Base-by-base conservation (phyloP, 2,113 vertebrate genomes). In the Aegypius monachus region DNA sequence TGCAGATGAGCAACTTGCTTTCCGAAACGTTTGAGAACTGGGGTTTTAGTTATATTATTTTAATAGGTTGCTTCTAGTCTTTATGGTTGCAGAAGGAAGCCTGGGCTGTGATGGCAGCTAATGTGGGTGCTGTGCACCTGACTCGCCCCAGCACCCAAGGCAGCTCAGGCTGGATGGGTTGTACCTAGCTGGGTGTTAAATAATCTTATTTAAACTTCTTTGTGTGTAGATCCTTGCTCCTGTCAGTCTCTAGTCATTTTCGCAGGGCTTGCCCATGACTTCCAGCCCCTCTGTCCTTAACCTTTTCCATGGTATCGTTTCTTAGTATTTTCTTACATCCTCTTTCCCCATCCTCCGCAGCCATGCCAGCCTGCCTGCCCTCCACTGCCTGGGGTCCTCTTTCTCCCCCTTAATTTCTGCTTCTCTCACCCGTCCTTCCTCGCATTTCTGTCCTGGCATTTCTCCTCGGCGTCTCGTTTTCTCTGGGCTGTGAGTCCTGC, bases 221-320 rank as follows among this genome's bases (percentile, higher is more conserved):
- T 27, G 4, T 5, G 1, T 21, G 5, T 4, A 34, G 43, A 58
- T 21, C 43, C 21, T 36, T 7, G 6, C 23, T 77, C 38, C 68
- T 2, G 1, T 36, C 80, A 7, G 6, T 11, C 47, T 13, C n/a
- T 3, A n/a, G 15, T 20, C 16, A 0, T 34, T 58, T 22, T 21
- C 2, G 1, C 31, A 48, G 32, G 10, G 25, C 7, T 78, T 43
- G 21, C 68, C 32, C 6, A 2, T 1, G 20, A 19, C 25, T 50
- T 56, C 78, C 65, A 86, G 18, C 56, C 25, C 26, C 61, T 63
- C 74, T 58, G 21, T 47, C 68, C 80, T 20, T 34, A 4, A 8
- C 61, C 13, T 86, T 22, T 75, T 34, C 52, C 71, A 14, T 1
- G 0, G 11, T 27, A 43, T 61, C 26, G 1, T 40, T 80, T 42